phyloP scores from a whole-genome alignment of 2,113 vertebrate species.

The Phasianus colchicus region DNA sequence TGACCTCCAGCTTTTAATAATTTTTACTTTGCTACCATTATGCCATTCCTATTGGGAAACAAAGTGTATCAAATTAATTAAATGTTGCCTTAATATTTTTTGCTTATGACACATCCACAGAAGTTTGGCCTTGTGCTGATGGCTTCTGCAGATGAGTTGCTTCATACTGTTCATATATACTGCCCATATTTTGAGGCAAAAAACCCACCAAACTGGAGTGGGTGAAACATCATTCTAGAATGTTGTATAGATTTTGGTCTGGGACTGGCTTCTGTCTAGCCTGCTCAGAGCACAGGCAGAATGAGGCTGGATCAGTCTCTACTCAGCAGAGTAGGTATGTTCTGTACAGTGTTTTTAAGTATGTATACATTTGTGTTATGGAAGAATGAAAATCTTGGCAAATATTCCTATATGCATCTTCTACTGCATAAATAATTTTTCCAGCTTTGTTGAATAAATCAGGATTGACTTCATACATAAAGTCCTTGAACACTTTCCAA shows the following conservation, averaged over 20 bases:
- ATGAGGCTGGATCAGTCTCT: not conserved
- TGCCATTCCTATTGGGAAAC: not conserved
- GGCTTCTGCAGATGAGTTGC: not conserved
- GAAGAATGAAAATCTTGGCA: slow-evolving; percentile 9
- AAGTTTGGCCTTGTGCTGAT: not conserved
- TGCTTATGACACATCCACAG: too few species aligned
- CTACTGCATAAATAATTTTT: slow-evolving; percentile 18
- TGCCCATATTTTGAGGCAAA: not conserved
- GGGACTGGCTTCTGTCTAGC: not conserved
- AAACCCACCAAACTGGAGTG: not conserved
- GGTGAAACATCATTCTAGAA: not conserved
- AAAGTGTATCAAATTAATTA: not conserved
- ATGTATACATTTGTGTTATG: not conserved
- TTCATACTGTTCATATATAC: not conserved
- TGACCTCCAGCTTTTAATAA: not conserved
- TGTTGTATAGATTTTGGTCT: not conserved
- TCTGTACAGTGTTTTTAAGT: not conserved
- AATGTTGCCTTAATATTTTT: not conserved
- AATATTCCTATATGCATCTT: slow-evolving; percentile 6
- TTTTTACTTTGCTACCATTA: not conserved
- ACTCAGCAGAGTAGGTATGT: not conserved
- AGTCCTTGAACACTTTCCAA: slow-evolving; percentile 31
- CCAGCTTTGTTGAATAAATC: slow-evolving; percentile 34
- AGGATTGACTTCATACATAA: slow-evolving; percentile 3
- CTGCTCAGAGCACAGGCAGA: not conserved